Evolutionary conservation across 1,140 invertebrate species (phyloP).

Genomic region (Ladona fulva): DNA sequence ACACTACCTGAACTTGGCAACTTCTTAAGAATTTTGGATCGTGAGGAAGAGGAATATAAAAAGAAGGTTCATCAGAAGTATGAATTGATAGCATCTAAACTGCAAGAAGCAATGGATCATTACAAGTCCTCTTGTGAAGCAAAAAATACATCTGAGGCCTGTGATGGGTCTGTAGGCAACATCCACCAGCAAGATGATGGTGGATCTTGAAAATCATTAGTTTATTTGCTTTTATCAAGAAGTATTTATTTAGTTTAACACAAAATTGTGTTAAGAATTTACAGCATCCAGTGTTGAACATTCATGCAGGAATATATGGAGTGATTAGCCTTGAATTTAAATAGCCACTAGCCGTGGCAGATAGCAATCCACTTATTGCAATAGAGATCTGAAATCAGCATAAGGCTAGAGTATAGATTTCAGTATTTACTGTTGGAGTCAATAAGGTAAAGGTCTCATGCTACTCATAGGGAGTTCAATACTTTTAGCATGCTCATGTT

Average conservation of each 20-base stretch:
- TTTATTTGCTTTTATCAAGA: not conserved
- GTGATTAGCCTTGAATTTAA: not conserved
- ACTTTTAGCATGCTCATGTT: too few species aligned
- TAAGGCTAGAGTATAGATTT: not conserved
- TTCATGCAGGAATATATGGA: not conserved
- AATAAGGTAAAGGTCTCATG: not conserved
- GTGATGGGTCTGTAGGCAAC: not conserved
- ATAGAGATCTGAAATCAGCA: not conserved
- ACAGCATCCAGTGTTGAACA: not conserved
- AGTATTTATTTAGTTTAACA: not conserved
- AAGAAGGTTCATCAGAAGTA: constrained; percentile 45
- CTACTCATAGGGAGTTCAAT: not conserved
- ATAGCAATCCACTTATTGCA: not conserved
- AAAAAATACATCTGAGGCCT: not conserved
- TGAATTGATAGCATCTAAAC: constrained; percentile 24
- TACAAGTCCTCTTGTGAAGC: not conserved
- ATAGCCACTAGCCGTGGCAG: not conserved
- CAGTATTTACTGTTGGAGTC: not conserved
- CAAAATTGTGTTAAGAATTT: not conserved
- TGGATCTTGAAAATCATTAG: not conserved
- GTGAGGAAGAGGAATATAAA: constrained; percentile 47
- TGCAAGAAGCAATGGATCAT: constrained; percentile 21
- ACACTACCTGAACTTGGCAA: constrained; percentile 49
- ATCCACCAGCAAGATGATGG: not conserved
- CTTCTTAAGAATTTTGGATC: constrained; percentile 46